Evolutionary conservation across 2,888 invertebrate species (phyloP).

Genomic region (Campaea margaritaria): DNA sequence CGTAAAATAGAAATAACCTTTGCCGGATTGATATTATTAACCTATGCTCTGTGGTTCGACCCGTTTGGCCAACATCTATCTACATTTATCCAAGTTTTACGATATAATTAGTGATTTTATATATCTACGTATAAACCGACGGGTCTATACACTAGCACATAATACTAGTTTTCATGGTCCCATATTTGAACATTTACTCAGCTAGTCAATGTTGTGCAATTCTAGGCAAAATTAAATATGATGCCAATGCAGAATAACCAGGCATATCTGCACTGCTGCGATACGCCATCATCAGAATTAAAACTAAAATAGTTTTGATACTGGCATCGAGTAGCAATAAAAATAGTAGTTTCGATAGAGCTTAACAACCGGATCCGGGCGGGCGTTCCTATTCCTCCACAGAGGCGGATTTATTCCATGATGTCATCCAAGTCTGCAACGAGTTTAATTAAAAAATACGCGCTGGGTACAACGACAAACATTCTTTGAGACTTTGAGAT

Average conservation of each 20-base stretch:
- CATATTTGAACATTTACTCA: too few relatives aligned
- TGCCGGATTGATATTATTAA: constrained; percentile 2
- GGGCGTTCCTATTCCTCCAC: constrained; percentile 49
- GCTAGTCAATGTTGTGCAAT: too few relatives aligned
- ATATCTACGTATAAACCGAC: too few relatives aligned
- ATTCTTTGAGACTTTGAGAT: constrained; percentile 26
- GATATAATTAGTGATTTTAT: too few relatives aligned
- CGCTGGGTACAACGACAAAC: constrained; percentile 3
- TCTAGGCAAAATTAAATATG: background rate
- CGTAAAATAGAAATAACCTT: constrained; percentile 21
- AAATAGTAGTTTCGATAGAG: constrained; percentile 76
- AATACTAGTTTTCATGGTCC: too few relatives aligned
- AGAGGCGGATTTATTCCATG: constrained; percentile 74
- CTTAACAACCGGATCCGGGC: constrained; percentile 80
- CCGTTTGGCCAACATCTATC: too few relatives aligned
- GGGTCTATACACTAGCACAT: too few relatives aligned
- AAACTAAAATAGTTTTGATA: constrained; percentile 61
- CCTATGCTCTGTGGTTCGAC: background rate
- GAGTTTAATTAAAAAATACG: constrained; percentile 31
- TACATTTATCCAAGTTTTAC: too few relatives aligned
- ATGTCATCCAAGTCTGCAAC: constrained; percentile 72
- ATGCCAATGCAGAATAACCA: constrained; percentile 6
- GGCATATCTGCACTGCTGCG: constrained; percentile 22
- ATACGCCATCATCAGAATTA: constrained; percentile 37
- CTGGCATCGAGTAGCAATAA: constrained; percentile 70